A percentile compares a stretch with the other conserved stretches of the same genome.
Evolutionary conservation across 2,113 vertebrate species (phyloP).

Genomic region (Zapornia atra): DNA sequence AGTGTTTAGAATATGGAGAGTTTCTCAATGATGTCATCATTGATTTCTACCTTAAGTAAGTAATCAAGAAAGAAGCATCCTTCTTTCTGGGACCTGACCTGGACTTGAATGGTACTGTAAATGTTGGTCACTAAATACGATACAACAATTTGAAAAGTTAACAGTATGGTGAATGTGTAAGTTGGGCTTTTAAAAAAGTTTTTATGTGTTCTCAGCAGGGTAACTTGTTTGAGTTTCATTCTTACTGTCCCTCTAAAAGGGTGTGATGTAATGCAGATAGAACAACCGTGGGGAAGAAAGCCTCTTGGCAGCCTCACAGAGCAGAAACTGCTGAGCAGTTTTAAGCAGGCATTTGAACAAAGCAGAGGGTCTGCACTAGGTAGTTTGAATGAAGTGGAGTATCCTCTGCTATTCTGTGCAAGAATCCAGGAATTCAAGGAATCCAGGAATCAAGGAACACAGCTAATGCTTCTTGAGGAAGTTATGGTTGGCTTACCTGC

Average conservation of each 20-base stretch:
- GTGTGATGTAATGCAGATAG: not conserved
- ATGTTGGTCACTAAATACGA: not conserved
- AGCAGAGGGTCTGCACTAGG: not conserved
- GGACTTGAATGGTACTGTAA: not conserved
- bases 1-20: slow-evolving; percentile 92
- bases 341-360: not conserved
- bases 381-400: not conserved
- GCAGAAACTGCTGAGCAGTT: not conserved
- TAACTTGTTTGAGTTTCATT: not conserved
- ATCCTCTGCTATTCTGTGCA: not conserved
- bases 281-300: not conserved
- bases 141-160: not conserved
- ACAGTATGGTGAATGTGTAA: not conserved
- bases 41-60: slow-evolving; percentile 98
- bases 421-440: not conserved
- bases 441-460: not conserved
- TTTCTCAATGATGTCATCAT: slow-evolving; percentile 99
- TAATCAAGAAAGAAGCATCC: not conserved
- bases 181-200: not conserved
- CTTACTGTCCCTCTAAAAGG: not conserved
- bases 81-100: not conserved
- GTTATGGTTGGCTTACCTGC: not conserved
- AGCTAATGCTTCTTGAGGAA: not conserved
- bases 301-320: not conserved
- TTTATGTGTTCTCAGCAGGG: not conserved